phyloP scores from a whole-genome alignment of 2,888 invertebrate genomes.

The Hyposoter didymator region DNA sequence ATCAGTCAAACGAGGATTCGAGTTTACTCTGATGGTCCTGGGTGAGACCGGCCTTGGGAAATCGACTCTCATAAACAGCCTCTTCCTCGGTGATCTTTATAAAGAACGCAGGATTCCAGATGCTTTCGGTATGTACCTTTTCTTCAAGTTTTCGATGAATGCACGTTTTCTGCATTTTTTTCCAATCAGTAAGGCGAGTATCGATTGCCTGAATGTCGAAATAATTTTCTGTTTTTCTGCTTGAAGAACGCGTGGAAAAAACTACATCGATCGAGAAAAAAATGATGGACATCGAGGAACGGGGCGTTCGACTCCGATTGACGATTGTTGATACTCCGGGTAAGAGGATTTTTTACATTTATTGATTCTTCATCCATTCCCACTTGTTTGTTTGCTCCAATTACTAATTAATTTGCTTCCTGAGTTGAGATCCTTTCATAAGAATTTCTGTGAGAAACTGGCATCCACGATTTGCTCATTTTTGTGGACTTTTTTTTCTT shows the following conservation, averaged over 20 bases:
- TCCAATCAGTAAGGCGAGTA: background rate
- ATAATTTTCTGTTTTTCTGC: constrained; percentile 30
- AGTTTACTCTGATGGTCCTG: constrained; percentile 98
- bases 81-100: constrained; percentile 97
- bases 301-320: constrained; percentile 94
- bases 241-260: constrained; percentile 86
- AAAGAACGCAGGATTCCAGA: constrained; percentile 92
- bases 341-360: constrained; percentile 69
- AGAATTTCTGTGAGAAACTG: background rate
- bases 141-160: constrained; percentile 51
- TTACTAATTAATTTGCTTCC: background rate
- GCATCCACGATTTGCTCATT: background rate
- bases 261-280: constrained; percentile 88
- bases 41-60: constrained; percentile 98
- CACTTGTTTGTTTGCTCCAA: constrained; percentile 1
- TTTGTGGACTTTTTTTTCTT: background rate
- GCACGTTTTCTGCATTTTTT: background rate
- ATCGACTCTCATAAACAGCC: constrained; percentile 96
- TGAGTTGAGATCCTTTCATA: background rate
- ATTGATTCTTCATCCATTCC: background rate
- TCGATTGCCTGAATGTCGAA: background rate
- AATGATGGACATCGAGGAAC: constrained; percentile 97
- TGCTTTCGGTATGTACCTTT: constrained; percentile 86
- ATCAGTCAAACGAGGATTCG: constrained; percentile 97
- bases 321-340: constrained; percentile 98